Evolutionary conservation across 2,113 vertebrate species (phyloP).

Genomic region (Girardinichthys multiradiatus): DNA sequence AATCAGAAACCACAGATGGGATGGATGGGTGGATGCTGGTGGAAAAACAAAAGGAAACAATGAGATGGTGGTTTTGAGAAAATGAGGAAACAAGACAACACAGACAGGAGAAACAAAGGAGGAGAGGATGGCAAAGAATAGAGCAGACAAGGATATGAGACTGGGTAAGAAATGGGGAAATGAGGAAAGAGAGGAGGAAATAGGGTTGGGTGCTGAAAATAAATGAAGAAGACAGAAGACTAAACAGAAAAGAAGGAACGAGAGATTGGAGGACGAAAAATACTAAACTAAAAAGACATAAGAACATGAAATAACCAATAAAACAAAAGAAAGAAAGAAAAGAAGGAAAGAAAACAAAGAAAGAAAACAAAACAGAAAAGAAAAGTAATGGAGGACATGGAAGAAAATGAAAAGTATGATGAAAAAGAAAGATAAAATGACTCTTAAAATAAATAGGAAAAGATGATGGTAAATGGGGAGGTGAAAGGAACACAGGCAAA

Average conservation of each 20-base stretch:
- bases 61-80: background rate
- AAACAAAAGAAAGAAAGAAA: accelerated
- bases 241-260: background rate
- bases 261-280: background rate
- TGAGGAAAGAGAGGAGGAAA: background rate
- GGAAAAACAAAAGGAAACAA: background rate
- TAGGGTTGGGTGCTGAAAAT: background rate
- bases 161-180: background rate
- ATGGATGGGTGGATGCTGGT: background rate
- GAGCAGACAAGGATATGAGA: background rate
- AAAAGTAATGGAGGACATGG: background rate
- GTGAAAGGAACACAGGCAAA: slow-evolving; percentile 30
- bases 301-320: background rate
- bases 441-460: accelerated
- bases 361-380: background rate
- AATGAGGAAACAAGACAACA: background rate
- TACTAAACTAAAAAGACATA: background rate
- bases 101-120: background rate
- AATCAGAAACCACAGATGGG: background rate
- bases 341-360: background rate
- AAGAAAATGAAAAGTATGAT: background rate
- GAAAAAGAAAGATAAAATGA: background rate
- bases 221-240: background rate
- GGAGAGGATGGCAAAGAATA: background rate
- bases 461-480: background rate